Evolutionary conservation across 2,113 vertebrate species (phyloP).

Genomic region (Anguilla rostrata): DNA sequence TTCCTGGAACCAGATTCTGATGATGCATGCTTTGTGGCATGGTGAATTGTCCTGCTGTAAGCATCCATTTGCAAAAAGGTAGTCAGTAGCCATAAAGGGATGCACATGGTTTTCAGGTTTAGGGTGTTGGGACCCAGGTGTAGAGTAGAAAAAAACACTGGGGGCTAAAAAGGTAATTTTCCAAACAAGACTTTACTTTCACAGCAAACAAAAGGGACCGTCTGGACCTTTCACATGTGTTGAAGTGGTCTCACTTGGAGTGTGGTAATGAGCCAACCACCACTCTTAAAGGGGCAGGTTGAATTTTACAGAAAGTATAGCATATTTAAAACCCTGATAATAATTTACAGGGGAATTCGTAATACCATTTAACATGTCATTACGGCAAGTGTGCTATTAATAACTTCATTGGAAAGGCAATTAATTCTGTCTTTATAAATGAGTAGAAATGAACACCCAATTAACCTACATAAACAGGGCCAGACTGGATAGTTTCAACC

Average conservation of each 20-base stretch:
- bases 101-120: no score
- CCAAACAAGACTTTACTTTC: no score
- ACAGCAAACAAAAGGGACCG: no score
- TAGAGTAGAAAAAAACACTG: no score
- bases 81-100: no score
- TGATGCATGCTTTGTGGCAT: no score
- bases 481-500: neutral
- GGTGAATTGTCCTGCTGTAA: no score
- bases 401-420: neutral
- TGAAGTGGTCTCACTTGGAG: neutral
- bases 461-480: neutral
- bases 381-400: neutral
- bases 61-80: no score
- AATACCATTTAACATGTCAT: neutral
- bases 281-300: neutral
- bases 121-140: no score
- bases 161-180: no score
- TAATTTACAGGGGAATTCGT: neutral
- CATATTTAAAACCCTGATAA: neutral
- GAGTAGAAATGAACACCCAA: neutral
- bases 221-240: neutral
- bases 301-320: neutral
- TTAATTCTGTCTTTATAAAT: neutral
- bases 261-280: neutral
- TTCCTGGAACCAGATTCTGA: no score